Percentiles rank a stretch among this genome's conserved stretches.
phyloP scores from a whole-genome alignment of 2,797 vertebrate genomes.

The Anomalospiza imberbis region DNA sequence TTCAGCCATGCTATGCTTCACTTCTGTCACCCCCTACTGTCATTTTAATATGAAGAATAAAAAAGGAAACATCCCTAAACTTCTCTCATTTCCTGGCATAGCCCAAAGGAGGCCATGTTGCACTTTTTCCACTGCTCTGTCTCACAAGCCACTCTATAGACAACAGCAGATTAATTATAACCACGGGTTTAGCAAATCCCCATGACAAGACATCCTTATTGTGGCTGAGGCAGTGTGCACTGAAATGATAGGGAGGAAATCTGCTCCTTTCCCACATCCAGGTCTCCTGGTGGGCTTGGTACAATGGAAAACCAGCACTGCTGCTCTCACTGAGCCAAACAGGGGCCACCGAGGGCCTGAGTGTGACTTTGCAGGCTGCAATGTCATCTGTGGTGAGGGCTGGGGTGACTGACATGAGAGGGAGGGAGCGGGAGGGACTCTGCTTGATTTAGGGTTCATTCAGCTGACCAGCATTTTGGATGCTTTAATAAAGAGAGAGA shows the following conservation, averaged over 20 bases:
- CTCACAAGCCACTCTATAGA: slow-evolving; percentile 47
- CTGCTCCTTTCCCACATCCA: background rate
- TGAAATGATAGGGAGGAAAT: slow-evolving; percentile 54
- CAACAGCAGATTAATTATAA: slow-evolving; percentile 70
- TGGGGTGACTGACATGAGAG: background rate
- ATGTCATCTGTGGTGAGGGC: background rate
- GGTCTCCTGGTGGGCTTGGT: slow-evolving; percentile 20
- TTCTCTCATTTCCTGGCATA: slow-evolving; percentile 40
- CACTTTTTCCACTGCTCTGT: slow-evolving; percentile 20
- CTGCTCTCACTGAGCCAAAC: background rate
- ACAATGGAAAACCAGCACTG: background rate
- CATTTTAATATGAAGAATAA: background rate
- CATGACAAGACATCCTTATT: slow-evolving; percentile 50
- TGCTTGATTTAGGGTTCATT: background rate
- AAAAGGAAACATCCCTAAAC: background rate
- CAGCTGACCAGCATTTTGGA: background rate
- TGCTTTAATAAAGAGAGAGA: too few relatives aligned
- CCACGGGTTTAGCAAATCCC: slow-evolving; percentile 56
- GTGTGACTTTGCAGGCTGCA: slow-evolving; percentile 1
- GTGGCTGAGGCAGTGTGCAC: background rate
- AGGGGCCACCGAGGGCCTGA: fast-evolving
- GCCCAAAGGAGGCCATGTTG: slow-evolving; percentile 41
- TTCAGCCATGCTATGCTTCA: background rate
- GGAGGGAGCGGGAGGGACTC: background rate
- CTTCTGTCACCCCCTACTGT: background rate